Evolutionary conservation across 2,888 invertebrate species (phyloP).

Genomic region (Euproctis similis): DNA sequence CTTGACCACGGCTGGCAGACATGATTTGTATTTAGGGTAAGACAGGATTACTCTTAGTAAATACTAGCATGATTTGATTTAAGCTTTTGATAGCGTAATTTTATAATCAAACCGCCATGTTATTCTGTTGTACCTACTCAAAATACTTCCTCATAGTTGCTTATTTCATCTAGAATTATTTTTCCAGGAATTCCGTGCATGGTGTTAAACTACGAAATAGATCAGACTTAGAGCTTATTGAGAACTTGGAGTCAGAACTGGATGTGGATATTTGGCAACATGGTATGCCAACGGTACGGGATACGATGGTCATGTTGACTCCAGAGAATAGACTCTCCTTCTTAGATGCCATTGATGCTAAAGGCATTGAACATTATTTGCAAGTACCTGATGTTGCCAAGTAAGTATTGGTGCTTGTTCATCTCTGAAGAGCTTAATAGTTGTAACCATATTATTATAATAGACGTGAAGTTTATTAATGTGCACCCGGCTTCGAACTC

Average conservation of each 20-base stretch:
- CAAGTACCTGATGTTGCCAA: constrained; percentile 33
- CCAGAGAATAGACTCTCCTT: constrained; percentile 21
- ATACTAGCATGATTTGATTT: no score
- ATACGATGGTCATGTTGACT: constrained; percentile 39
- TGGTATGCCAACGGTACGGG: constrained; percentile 25
- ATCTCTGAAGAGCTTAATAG: no score
- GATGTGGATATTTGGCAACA: constrained; percentile 39
- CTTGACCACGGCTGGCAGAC: constrained; percentile 9
- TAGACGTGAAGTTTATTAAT: no score
- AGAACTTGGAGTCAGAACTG: constrained; percentile 19
- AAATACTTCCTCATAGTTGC: no score
- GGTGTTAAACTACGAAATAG: constrained; percentile 24
- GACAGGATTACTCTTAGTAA: no score
- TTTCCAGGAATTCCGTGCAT: constrained; percentile 33
- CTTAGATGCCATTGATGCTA: constrained; percentile 24
- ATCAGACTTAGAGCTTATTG: constrained; percentile 21
- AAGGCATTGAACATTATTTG: constrained; percentile 27
- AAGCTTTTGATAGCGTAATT: no score
- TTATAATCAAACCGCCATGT: no score
- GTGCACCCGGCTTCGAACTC: no score
- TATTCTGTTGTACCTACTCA: no score
- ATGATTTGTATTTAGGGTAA: constrained; percentile 27
- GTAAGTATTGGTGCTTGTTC: no score
- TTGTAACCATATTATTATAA: no score
- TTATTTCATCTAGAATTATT: no score